Evolutionary conservation across 2,888 invertebrate genomes (phyloP).

Genomic region (Andrena hattorfiana): DNA sequence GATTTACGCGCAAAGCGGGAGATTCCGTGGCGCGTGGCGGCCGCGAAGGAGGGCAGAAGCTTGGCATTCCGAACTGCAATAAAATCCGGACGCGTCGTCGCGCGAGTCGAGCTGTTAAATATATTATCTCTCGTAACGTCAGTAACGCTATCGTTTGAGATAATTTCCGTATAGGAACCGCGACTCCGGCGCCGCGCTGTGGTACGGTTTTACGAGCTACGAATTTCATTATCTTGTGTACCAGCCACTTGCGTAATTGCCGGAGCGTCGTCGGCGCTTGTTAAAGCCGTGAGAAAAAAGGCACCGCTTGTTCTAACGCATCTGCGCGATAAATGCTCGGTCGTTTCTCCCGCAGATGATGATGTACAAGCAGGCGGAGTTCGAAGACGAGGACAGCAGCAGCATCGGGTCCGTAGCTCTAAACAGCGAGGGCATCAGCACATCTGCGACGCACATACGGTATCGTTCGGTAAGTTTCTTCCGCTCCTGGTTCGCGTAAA

Average conservation of each 20-base stretch:
- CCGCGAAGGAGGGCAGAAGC: neutral
- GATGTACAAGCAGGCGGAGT: conserved; percentile 94
- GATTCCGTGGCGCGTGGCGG: neutral
- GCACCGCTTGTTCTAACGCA: neutral
- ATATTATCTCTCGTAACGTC: neutral
- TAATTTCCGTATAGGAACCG: neutral
- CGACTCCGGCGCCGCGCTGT: neutral
- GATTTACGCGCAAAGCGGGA: neutral
- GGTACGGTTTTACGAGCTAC: conserved; percentile 28
- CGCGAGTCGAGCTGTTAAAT: neutral
- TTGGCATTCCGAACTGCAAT: neutral
- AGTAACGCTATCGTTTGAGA: conserved; percentile 22
- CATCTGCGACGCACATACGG: conserved; percentile 93
- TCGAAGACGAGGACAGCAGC: conserved; percentile 93
- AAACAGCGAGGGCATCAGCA: conserved; percentile 91
- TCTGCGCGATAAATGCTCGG: neutral
- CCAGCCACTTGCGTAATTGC: conserved; percentile 20
- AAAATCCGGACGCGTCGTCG: no score
- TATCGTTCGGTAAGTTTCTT: conserved; percentile 90
- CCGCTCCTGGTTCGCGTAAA: neutral
- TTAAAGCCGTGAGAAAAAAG: neutral
- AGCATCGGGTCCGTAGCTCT: conserved; percentile 94
- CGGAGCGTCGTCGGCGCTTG: neutral
- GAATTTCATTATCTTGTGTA: conserved; percentile 50
- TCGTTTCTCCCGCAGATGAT: conserved; percentile 89